These are phyloP conservation scores for Cantharis flavilabris DNA, from an alignment of 2,888 invertebrate genomes.

Conservation along the genomic window DNA sequence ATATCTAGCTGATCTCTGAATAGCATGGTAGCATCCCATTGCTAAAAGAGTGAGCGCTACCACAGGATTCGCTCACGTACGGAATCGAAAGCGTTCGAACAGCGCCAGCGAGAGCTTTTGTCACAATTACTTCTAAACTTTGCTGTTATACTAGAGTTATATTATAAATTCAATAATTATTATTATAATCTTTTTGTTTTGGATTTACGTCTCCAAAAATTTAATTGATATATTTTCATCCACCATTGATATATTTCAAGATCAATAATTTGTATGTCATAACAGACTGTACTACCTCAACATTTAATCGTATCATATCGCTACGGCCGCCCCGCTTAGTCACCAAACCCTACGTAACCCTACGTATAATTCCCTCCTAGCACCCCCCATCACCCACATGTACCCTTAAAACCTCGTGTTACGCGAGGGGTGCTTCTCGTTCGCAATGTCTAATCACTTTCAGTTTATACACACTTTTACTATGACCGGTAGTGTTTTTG, in stretches of 20 bases:
- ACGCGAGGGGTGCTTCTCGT: slow-evolving; percentile 46
- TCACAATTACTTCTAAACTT: background rate
- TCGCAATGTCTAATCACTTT: slow-evolving; percentile 54
- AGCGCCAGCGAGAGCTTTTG: background rate
- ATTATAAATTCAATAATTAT: background rate
- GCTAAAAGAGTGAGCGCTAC: background rate
- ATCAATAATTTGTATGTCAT: slow-evolving; percentile 6
- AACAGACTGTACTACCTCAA: slow-evolving; percentile 17
- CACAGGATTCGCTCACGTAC: background rate
- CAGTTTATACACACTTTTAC: slow-evolving; percentile 44
- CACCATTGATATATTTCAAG: background rate
- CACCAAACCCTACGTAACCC: slow-evolving; percentile 45
- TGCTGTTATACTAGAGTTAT: background rate
- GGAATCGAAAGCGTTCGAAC: background rate
- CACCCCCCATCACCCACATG: slow-evolving; percentile 39
- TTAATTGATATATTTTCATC: background rate
- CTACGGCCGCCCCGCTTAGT: slow-evolving; percentile 40
- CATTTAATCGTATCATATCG: slow-evolving; percentile 33
- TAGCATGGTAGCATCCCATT: background rate
- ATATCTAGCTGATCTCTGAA: background rate
- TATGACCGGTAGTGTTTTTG: slow-evolving; percentile 27
- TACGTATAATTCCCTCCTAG: slow-evolving; percentile 40
- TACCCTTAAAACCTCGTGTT: slow-evolving; percentile 34
- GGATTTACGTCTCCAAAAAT: background rate
- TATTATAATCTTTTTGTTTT: background rate